phyloP scores from a whole-genome alignment of 2,113 vertebrate species.

The Xyrauchen texanus region DNA sequence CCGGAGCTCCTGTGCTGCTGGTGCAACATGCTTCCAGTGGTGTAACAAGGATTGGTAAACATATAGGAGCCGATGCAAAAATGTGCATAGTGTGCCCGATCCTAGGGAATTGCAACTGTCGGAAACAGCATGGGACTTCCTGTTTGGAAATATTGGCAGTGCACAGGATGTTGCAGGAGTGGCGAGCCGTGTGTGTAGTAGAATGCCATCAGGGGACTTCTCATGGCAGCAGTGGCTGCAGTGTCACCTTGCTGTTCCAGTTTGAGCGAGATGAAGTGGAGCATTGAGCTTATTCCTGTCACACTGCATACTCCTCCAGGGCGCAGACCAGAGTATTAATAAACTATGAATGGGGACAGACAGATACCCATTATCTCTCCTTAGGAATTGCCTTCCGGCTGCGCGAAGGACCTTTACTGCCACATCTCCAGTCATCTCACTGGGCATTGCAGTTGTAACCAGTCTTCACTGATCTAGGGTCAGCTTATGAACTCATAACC shows the following conservation, averaged over 20 bases:
- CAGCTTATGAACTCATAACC: background rate
- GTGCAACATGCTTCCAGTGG: no score
- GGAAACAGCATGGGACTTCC: no score
- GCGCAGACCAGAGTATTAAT: constrained; percentile 60
- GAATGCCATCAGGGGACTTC: constrained; percentile 64
- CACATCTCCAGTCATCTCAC: background rate
- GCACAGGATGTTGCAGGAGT: constrained; percentile 66
- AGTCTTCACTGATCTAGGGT: background rate
- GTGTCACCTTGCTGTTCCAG: constrained; percentile 57
- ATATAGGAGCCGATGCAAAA: no score
- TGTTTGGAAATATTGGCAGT: background rate
- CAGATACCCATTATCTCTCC: constrained; percentile 68
- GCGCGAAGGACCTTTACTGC: background rate
- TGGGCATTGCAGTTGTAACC: background rate
- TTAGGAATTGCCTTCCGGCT: constrained; percentile 1
- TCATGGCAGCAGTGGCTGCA: constrained; percentile 19
- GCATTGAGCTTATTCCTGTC: constrained; percentile 71
- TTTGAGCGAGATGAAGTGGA: constrained; percentile 67
- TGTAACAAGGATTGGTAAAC: no score
- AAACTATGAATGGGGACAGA: constrained; percentile 71
- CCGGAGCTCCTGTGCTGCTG: no score
- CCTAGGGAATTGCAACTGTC: no score
- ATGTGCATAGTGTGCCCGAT: no score
- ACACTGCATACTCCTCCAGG: constrained; percentile 52
- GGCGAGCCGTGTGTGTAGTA: background rate